These are phyloP conservation scores for Rattus rattus DNA, from an alignment of 2,113 vertebrate genomes.

Conservation along the genomic window DNA sequence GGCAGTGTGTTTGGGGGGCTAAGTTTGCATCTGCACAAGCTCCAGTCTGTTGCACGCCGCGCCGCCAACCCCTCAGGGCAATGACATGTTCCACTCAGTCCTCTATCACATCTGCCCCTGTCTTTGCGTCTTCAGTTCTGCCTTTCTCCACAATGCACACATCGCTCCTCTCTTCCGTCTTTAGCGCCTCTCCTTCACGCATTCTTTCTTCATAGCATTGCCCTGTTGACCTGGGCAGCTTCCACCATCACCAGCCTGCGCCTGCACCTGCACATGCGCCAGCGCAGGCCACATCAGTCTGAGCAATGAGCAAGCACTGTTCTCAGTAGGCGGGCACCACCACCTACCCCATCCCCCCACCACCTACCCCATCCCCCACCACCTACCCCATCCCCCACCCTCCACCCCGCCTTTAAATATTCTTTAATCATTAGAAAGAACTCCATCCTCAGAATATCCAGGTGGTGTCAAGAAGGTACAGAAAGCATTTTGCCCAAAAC, in stretches of 20 bases:
- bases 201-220: background rate
- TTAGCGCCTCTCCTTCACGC: background rate
- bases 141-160: background rate
- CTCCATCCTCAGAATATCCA: background rate
- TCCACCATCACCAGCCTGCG: background rate
- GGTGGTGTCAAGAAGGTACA: background rate
- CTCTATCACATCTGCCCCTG: background rate
- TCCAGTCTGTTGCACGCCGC: background rate
- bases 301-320: background rate
- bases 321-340: background rate
- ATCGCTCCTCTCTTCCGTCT: background rate
- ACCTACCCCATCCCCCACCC: too few relatives aligned
- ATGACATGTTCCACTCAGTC: background rate
- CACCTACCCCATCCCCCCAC: background rate
- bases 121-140: background rate
- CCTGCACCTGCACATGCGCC: too few relatives aligned
- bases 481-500: background rate
- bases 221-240: background rate
- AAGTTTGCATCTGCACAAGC: background rate
- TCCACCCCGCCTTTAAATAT: background rate
- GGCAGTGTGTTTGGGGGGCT: background rate
- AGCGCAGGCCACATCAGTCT: too few relatives aligned
- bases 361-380: too few relatives aligned
- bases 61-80: background rate
- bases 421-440: conserved; percentile 5